phyloP scores from a whole-genome alignment of 2,113 vertebrate species.

The Cathartes aura region DNA sequence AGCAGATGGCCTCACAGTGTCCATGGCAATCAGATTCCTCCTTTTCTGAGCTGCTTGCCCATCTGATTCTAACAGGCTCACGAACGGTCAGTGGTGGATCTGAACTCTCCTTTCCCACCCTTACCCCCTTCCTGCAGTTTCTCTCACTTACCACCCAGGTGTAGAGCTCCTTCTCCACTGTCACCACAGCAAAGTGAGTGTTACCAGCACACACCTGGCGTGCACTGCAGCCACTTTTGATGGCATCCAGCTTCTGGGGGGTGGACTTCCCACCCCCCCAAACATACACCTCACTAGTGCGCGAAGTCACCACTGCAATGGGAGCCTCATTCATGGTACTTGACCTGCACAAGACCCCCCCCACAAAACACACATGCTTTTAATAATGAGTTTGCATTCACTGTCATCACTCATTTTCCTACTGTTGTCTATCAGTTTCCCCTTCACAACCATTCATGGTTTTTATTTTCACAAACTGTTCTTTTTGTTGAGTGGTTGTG shows the following conservation, averaged over 20 bases:
- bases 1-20: neutral
- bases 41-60: neutral
- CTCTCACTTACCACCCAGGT: slow-evolving; percentile 95
- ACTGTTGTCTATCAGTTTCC: neutral
- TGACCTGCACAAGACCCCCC: slow-evolving; percentile 78
- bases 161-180: slow-evolving; percentile 98
- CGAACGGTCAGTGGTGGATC: fast-evolving
- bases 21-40: neutral
- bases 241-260: slow-evolving; percentile 94
- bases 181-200: slow-evolving; percentile 97
- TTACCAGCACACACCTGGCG: slow-evolving; percentile 96
- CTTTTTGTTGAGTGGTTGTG: neutral
- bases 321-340: slow-evolving; percentile 87
- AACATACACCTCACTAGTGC: slow-evolving; percentile 95
- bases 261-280: slow-evolving; percentile 98
- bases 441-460: neutral
- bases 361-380: slow-evolving; percentile 12
- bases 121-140: neutral
- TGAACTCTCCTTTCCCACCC: neutral
- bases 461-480: neutral
- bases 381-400: neutral
- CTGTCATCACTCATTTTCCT: neutral
- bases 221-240: slow-evolving; percentile 94
- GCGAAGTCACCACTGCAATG: slow-evolving; percentile 95
- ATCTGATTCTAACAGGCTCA: neutral